Evolutionary conservation across 2,797 vertebrate genomes (phyloP).

Genomic region (Tachyglossus aculeatus): DNA sequence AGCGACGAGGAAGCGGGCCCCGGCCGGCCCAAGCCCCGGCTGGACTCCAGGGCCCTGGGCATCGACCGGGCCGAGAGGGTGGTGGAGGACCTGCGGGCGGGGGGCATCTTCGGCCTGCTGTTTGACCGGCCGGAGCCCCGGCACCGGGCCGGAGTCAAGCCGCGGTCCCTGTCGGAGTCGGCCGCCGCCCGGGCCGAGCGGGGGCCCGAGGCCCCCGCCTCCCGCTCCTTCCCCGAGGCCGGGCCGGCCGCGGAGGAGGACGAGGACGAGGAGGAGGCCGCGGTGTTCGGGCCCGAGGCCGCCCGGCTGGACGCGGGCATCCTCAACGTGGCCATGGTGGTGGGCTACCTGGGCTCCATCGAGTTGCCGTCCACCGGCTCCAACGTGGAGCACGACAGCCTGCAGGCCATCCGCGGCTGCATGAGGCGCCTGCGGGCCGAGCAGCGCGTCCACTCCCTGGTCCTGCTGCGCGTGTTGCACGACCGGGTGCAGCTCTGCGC

Average conservation of each 20-base stretch:
- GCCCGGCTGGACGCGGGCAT: conserved; percentile 87
- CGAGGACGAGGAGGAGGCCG: conserved; percentile 69
- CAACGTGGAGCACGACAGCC: conserved; percentile 90
- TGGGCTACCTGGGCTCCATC: conserved; percentile 97
- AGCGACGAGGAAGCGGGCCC: conserved; percentile 91
- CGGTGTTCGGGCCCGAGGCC: conserved; percentile 64
- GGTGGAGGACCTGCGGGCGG: conserved; percentile 95
- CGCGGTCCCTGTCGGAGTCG: conserved; percentile 80
- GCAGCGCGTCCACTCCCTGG: conserved; percentile 94
- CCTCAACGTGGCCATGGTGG: conserved; percentile 95
- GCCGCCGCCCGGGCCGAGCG: conserved; percentile 79
- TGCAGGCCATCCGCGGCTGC: conserved; percentile 96
- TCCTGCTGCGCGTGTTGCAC: conserved; percentile 95
- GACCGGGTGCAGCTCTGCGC: conserved; percentile 91
- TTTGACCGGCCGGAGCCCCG: conserved; percentile 89
- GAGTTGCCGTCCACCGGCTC: conserved; percentile 90
- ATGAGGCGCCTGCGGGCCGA: conserved; percentile 95
- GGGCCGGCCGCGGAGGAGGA: conserved; percentile 86
- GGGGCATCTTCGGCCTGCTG: conserved; percentile 96
- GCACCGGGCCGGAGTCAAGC: conserved; percentile 77
- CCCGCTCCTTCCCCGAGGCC: conserved; percentile 85
- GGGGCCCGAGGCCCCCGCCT: conserved; percentile 74
- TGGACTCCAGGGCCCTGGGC: conserved; percentile 90
- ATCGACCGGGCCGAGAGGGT: conserved; percentile 95
- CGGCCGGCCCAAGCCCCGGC: conserved; percentile 86